These are phyloP conservation scores for Azorinus chamasolen DNA, from an alignment of 2,888 invertebrate genomes.

Conservation along the genomic window DNA sequence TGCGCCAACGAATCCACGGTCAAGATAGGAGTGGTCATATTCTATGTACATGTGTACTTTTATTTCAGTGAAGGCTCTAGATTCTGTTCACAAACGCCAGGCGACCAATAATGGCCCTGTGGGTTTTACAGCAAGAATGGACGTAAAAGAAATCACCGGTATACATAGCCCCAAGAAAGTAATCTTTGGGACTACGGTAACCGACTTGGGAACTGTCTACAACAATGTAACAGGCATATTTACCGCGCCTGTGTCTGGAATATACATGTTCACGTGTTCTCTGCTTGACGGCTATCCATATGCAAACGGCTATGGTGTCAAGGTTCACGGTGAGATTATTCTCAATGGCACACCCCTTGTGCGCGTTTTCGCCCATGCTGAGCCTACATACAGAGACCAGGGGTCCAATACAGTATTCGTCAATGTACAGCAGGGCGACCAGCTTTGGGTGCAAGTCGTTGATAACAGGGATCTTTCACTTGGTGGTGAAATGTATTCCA, in stretches of 20 bases:
- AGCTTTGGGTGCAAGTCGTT: slow-evolving; percentile 20
- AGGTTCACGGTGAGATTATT: slow-evolving; percentile 43
- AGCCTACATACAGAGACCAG: slow-evolving; percentile 34
- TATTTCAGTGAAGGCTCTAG: too few relatives aligned
- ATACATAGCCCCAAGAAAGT: slow-evolving; percentile 12
- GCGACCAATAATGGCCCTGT: not conserved
- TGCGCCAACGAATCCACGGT: too few relatives aligned
- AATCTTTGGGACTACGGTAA: slow-evolving; percentile 9
- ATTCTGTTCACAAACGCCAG: too few relatives aligned
- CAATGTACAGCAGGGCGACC: slow-evolving; percentile 23
- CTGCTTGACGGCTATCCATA: slow-evolving; percentile 23
- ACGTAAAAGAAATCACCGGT: slow-evolving; percentile 2
- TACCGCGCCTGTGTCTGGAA: slow-evolving; percentile 21
- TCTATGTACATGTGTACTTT: too few relatives aligned
- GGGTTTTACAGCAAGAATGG: slow-evolving; percentile 34
- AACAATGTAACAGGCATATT: slow-evolving; percentile 24
- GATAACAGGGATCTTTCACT: slow-evolving; percentile 33
- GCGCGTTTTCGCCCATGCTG: slow-evolving; percentile 45
- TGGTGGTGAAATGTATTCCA: slow-evolving; percentile 47
- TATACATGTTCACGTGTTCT: slow-evolving; percentile 40
- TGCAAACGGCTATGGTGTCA: not conserved
- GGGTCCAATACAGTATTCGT: slow-evolving; percentile 46
- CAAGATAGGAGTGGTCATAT: too few relatives aligned
- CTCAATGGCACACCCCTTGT: slow-evolving; percentile 27
- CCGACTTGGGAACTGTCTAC: slow-evolving; percentile 28